These are phyloP conservation scores for Trachythela sp. DNA, from an alignment of 64 coral and sea anemone genomes.

Conservation along the genomic window DNA sequence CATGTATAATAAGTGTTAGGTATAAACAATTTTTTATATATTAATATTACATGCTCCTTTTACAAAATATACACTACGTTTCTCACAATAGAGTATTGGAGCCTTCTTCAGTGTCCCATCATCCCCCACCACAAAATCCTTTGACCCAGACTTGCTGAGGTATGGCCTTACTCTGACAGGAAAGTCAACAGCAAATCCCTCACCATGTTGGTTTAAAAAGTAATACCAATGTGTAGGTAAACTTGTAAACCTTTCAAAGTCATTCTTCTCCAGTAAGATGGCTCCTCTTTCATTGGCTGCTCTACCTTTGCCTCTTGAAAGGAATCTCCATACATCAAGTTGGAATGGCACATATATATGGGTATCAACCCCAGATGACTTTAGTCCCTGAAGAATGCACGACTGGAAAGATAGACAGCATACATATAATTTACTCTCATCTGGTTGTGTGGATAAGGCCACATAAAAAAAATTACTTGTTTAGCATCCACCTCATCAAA, in stretches of 20 bases:
- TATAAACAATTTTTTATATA: neutral
- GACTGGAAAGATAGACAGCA: neutral
- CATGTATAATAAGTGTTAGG: neutral
- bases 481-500: no score
- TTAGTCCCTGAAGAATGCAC: neutral
- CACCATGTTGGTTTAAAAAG: neutral
- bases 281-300: neutral
- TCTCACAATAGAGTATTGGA: neutral
- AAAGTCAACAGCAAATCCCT: neutral
- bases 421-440: neutral
- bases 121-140: neutral
- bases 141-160: neutral
- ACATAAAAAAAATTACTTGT: no score
- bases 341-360: conserved; percentile 9
- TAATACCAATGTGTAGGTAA: neutral
- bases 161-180: neutral
- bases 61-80: neutral
- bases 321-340: neutral
- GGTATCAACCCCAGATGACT: neutral
- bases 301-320: neutral
- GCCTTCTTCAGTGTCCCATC: neutral
- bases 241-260: neutral
- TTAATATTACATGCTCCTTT: neutral
- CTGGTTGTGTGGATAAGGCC: neutral
- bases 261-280: neutral